Percentiles rank a stretch among this genome's conserved stretches.
Evolutionary conservation across 2,113 vertebrate species (phyloP).

Genomic region (Lophochroa leadbeateri): DNA sequence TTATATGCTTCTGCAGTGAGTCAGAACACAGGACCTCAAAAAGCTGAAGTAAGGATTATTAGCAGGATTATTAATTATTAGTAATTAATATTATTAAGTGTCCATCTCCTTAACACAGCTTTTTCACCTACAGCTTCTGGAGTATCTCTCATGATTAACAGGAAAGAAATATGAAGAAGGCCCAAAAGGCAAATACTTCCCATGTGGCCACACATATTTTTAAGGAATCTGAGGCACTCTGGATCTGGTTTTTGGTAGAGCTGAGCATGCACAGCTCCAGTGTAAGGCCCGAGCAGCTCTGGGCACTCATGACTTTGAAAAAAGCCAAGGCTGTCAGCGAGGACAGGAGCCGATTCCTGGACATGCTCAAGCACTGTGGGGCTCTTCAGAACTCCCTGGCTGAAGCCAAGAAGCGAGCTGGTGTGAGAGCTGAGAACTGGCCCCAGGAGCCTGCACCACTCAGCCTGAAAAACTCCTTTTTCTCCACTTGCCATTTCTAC

Average conservation of each 20-base stretch:
- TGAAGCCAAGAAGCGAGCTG: neutral
- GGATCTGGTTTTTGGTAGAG: neutral
- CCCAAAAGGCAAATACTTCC: neutral
- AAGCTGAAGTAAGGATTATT: neutral
- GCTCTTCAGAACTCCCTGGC: neutral
- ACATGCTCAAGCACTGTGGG: neutral
- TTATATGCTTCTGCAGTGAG: neutral
- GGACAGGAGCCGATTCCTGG: neutral
- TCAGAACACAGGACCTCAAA: neutral
- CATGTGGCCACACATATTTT: neutral
- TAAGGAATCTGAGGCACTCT: neutral
- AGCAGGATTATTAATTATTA: neutral
- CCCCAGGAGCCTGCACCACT: neutral
- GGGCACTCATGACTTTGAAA: neutral
- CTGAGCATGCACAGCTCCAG: neutral
- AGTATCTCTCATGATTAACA: neutral
- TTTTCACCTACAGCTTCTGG: neutral
- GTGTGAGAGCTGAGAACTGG: neutral
- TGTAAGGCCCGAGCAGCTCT: neutral
- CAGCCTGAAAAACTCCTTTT: neutral
- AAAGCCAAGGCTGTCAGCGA: neutral
- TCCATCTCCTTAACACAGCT: neutral
- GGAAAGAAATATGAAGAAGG: neutral
- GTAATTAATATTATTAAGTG: neutral
- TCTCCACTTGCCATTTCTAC: constrained; percentile 9